Evolutionary conservation across 2,113 vertebrate species (phyloP).

Genomic region (Rhineura floridana): DNA sequence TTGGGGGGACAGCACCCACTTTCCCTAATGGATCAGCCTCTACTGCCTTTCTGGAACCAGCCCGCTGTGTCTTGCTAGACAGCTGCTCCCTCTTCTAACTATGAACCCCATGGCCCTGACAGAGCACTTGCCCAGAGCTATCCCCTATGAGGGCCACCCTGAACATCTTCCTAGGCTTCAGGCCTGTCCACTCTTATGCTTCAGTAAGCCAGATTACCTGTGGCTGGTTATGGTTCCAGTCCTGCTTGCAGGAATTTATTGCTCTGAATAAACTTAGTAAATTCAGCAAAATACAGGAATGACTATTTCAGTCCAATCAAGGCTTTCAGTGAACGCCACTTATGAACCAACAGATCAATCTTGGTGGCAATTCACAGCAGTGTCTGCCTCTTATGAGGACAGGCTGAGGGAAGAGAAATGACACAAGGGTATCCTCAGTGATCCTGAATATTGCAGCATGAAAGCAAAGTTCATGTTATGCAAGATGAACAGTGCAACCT

Average conservation of each 20-base stretch:
- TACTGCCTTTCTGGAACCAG: too few relatives aligned
- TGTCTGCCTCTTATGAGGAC: neutral
- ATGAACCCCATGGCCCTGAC: too few relatives aligned
- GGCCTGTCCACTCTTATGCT: neutral
- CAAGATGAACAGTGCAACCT: neutral
- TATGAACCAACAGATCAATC: constrained; percentile 40
- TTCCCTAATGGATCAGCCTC: too few relatives aligned
- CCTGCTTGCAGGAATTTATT: constrained; percentile 37
- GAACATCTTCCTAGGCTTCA: neutral
- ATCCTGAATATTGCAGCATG: rapidly evolving
- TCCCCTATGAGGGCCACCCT: neutral
- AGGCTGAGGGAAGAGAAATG: constrained; percentile 12
- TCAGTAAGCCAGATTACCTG: neutral
- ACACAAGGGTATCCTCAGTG: neutral
- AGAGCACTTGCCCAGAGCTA: neutral
- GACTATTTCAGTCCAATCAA: neutral
- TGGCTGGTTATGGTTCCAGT: neutral
- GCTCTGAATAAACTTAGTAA: neutral
- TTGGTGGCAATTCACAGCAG: constrained; percentile 21
- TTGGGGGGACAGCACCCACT: too few relatives aligned
- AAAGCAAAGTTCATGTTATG: neutral
- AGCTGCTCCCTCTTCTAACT: neutral
- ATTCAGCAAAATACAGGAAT: neutral
- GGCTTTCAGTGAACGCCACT: constrained; percentile 28
- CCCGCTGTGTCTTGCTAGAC: neutral